Conservation (phyloP, 2,888 invertebrate species). For the Synergus itoensis region DNA sequence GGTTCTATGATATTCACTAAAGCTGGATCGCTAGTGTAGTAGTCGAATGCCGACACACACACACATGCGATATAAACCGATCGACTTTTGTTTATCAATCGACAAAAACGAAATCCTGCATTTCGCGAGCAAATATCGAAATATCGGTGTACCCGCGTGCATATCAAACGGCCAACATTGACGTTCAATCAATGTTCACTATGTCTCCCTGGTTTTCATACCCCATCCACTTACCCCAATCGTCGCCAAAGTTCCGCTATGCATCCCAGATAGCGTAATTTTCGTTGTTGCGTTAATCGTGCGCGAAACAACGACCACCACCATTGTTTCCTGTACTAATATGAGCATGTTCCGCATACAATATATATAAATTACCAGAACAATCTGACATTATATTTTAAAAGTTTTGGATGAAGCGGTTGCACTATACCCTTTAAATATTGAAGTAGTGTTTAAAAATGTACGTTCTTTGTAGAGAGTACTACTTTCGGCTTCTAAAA, state of each 20-base stretch:
- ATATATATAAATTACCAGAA: neutral
- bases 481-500: neutral
- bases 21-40: neutral
- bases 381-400: neutral
- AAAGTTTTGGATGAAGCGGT: no score
- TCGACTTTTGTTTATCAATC: slow-evolving; percentile 58
- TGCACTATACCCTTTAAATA: no score
- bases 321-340: slow-evolving; percentile 11
- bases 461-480: no score
- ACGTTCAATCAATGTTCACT: slow-evolving; percentile 36
- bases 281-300: slow-evolving; percentile 60
- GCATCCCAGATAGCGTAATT: slow-evolving; percentile 51
- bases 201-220: slow-evolving; percentile 17
- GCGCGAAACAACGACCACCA: slow-evolving; percentile 53
- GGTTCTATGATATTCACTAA: slow-evolving; percentile 17
- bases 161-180: slow-evolving; percentile 36
- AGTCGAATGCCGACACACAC: slow-evolving; percentile 23
- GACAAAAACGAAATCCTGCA: slow-evolving; percentile 50
- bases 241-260: slow-evolving; percentile 37
- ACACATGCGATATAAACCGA: slow-evolving; percentile 55
- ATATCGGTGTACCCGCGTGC: slow-evolving; percentile 43
- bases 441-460: no score
- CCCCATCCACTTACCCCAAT: slow-evolving; percentile 3
- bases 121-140: slow-evolving; percentile 43
- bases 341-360: neutral